These are phyloP conservation scores for Unio pictorum DNA, from an alignment of 2,888 invertebrate species.

Conservation along the genomic window DNA sequence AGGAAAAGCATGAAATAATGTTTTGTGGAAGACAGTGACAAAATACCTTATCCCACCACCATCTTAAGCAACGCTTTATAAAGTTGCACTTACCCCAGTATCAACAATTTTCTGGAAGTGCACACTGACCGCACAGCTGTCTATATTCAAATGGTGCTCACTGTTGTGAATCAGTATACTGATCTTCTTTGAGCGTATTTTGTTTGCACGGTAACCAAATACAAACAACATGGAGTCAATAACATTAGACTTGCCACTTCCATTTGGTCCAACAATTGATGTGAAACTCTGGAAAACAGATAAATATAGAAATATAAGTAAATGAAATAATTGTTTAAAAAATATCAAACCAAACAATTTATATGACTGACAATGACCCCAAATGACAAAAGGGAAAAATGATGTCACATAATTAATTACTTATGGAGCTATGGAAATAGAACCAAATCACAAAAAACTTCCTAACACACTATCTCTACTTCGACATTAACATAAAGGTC, in stretches of 20 bases:
- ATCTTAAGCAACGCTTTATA: too few species aligned
- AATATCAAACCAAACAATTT: too few species aligned
- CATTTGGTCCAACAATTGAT: slow-evolving; percentile 97
- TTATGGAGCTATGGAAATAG: too few species aligned
- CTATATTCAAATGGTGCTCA: slow-evolving; percentile 81
- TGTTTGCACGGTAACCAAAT: slow-evolving; percentile 95
- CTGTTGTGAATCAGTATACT: slow-evolving; percentile 94
- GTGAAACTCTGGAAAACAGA: slow-evolving; percentile 85
- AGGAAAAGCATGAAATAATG: neutral
- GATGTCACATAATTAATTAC: too few species aligned
- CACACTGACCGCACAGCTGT: slow-evolving; percentile 88
- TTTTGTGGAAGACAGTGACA: neutral
- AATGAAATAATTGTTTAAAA: too few species aligned
- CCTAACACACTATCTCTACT: too few species aligned
- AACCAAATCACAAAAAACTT: too few species aligned
- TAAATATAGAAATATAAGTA: neutral
- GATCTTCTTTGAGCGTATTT: slow-evolving; percentile 96
- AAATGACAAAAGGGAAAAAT: too few species aligned
- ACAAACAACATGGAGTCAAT: slow-evolving; percentile 99
- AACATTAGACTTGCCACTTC: slow-evolving; percentile 98
- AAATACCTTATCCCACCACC: neutral
- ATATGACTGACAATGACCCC: too few species aligned
- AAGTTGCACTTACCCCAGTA: slow-evolving; percentile 61
- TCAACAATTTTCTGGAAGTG: slow-evolving; percentile 81
- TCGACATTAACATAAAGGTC: too few species aligned